These are phyloP conservation scores for Drosophila triauraria DNA, from an alignment of 1,140 invertebrate species.

Conservation along the genomic window DNA sequence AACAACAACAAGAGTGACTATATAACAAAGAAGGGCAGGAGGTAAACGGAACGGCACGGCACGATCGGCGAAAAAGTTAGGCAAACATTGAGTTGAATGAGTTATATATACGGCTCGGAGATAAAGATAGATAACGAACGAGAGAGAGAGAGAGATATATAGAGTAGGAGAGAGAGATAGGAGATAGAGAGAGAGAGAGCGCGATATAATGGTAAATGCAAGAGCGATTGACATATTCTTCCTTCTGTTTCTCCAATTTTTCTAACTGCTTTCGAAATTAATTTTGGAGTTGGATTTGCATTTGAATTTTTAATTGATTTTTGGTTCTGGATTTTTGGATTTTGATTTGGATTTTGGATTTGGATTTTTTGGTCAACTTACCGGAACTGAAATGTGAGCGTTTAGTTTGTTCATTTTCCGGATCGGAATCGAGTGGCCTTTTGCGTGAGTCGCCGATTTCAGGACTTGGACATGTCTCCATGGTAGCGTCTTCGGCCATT, in stretches of 20 bases:
- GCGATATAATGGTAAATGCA: constrained; percentile 73
- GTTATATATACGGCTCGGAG: constrained; percentile 62
- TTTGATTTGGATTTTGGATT: constrained; percentile 48
- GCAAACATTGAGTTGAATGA: constrained; percentile 52
- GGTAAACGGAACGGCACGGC: constrained; percentile 15
- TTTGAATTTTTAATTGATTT: constrained; percentile 16
- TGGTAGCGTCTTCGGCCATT: constrained; percentile 89
- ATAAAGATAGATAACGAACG: constrained; percentile 41
- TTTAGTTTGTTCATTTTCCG: constrained; percentile 93
- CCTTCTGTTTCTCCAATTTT: constrained; percentile 32
- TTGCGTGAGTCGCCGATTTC: constrained; percentile 92
- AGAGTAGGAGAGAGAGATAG: constrained; percentile 11
- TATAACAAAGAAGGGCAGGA: constrained; percentile 34
- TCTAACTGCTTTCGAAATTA: constrained; percentile 42
- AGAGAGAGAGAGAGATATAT: constrained; percentile 38
- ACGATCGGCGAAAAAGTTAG: constrained; percentile 59
- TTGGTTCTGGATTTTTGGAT: constrained; percentile 44
- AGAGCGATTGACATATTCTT: constrained; percentile 70
- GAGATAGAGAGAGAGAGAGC: constrained; percentile 49
- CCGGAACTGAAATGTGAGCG: constrained; percentile 94
- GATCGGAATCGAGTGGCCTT: constrained; percentile 92
- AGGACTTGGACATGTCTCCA: constrained; percentile 91
- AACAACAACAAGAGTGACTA: constrained; percentile 27
- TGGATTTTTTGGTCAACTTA: constrained; percentile 85
- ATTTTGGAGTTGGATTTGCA: constrained; percentile 52